Percentiles rank a stretch among this genome's conserved stretches.
Evolutionary conservation across 2,797 vertebrate species (phyloP).

Genomic region (Phoxinus dragarum): DNA sequence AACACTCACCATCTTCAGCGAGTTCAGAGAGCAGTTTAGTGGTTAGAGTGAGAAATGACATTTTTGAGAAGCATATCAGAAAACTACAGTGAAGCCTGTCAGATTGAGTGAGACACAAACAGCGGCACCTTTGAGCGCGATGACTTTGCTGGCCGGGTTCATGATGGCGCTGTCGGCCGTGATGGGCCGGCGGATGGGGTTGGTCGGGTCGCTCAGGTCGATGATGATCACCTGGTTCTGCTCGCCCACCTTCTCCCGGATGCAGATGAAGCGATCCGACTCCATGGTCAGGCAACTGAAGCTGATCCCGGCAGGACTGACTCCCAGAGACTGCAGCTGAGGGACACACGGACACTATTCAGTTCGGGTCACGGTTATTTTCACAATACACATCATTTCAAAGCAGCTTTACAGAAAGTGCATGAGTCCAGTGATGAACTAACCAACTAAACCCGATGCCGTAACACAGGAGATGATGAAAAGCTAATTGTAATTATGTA

Average conservation of each 20-base stretch:
- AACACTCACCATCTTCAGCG: conserved; percentile 82
- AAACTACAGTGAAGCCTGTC: background rate
- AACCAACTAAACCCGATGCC: background rate
- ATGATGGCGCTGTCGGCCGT: conserved; percentile 94
- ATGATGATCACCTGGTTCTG: conserved; percentile 93
- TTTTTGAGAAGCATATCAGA: background rate
- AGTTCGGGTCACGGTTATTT: no score
- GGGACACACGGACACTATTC: background rate
- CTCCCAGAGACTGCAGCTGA: conserved; percentile 92
- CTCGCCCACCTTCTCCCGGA: conserved; percentile 91
- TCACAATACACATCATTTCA: no score
- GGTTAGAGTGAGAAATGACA: conserved; percentile 59
- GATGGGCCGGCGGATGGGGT: conserved; percentile 87
- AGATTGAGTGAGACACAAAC: no score
- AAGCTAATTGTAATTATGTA: background rate
- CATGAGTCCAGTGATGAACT: no score
- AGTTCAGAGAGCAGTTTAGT: conserved; percentile 74
- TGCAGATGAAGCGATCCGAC: conserved; percentile 94
- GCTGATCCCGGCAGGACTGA: conserved; percentile 91
- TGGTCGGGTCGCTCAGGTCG: conserved; percentile 87
- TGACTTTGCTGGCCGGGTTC: conserved; percentile 94
- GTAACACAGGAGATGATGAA: background rate
- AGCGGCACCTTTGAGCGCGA: conserved; percentile 89
- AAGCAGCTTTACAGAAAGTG: no score
- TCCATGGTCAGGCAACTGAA: conserved; percentile 96